Base-by-base conservation (phyloP, 2,113 vertebrate species). In the Nibea coibor region DNA sequence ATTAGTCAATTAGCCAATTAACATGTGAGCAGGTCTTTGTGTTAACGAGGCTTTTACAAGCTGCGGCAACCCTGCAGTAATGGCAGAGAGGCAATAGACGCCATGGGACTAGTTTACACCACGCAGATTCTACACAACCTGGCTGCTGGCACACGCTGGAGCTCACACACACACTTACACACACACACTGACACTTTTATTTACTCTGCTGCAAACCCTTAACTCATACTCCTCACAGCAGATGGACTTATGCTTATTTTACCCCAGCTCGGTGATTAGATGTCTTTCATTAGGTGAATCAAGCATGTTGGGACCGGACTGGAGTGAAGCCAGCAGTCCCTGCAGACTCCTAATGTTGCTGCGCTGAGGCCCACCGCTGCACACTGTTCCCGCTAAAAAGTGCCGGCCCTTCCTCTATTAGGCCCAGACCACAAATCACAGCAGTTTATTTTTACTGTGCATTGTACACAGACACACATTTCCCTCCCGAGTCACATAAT, bases 1-100 rank as follows among this genome's bases (percentile, higher is more conserved):
- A 96, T 95, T 95, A 95, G 95, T 94, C 94, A 95, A 95, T 96
- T 95, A 95, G 93, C 93, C 95, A 96, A 96, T 96, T 95, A 96
- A 95, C 95, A 95, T 95, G 91, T 95, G 95, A 94, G 94, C 94
- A 93, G 94, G 93, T 94, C 95, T 95, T 94, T 95, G 95, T 96
- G 94, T 95, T 96, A 96, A 96, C 95, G 92, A 95, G 94, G 90
- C 93, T 95, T 95, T 95, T 95, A 96, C 95, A 96, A 94, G 95
- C 94, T 87, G 94, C 82, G 87, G 93, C 93, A 94, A 94, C 94
- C 95, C 94, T 87, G 92, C 91, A 82, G 95, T 94, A 94, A 95
- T 93, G 93, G 94, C 91, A 93, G 88, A 93, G 91, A 88, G 91
- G 84, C 93, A 90, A 92, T 88, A 85, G 92, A 91, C 72, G 82